Evolutionary conservation across 2,797 vertebrate species (phyloP).

Genomic region (Esox masquinongy): DNA sequence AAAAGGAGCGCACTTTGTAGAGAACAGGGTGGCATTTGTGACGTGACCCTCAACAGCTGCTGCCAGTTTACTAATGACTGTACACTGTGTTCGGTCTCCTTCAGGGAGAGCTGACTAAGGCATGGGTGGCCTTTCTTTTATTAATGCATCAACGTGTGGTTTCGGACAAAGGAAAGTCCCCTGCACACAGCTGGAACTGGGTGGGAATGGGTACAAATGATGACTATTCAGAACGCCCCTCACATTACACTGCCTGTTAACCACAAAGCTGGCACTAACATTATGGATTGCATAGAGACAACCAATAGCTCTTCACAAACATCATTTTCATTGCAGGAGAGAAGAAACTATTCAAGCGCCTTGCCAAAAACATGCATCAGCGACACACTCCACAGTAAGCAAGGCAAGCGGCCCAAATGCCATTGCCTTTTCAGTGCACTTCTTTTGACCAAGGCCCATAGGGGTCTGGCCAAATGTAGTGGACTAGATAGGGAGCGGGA

Average conservation of each 20-base stretch:
- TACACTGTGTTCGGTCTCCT: constrained; percentile 6
- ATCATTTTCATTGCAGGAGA: too few species aligned
- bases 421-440: background rate
- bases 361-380: constrained; percentile 38
- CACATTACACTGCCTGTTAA: too few species aligned
- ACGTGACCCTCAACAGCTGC: too few species aligned
- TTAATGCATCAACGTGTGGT: constrained; percentile 14
- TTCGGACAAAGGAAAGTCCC: constrained; percentile 9
- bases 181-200: background rate
- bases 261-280: too few species aligned
- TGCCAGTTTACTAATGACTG: too few species aligned
- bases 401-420: background rate
- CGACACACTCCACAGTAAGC: constrained; percentile 49
- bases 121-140: constrained; percentile 16
- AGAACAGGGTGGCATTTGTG: too few species aligned
- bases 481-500: background rate
- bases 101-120: constrained; percentile 14
- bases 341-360: background rate
- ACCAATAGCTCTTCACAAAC: too few species aligned
- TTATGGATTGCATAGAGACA: too few species aligned
- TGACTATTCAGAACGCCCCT: background rate
- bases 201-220: background rate
- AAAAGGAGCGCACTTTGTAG: too few species aligned
- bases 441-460: background rate
- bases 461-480: background rate